Base-by-base conservation (phyloP, 53 echinoderm and acorn worm species). In the Hippasteria phrygiana region DNA sequence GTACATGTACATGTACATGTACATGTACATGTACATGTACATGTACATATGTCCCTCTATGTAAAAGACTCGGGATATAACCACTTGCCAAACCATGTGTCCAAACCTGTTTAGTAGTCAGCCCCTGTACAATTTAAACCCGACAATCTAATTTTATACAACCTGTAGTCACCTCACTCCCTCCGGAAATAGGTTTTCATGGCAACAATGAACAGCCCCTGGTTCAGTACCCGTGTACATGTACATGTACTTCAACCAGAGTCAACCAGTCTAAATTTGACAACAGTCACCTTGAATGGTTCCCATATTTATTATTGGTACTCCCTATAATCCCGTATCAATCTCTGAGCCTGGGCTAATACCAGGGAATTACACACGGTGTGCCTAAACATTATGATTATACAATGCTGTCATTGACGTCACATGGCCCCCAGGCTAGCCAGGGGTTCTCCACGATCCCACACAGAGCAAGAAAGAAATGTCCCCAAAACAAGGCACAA, bases 381-480 rank as follows among this genome's bases (percentile, higher is more conserved):
- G 26, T 43, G 62, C 63, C 17, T 54, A 78, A 56, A 59, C 78
- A 78, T 78, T 39, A 55, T 8, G 65, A 78, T 78, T 39, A 55
- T 8, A 82, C 63, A 48, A 51, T 51, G 20, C 27, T 16, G 48
- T 20, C 14, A 66, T 82, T 82, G 82, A 82, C 66, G 82, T 82
- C 82, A 82, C 82, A 8, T 82, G 43, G 59, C 66, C 66, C 8
- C 31, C 20, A 66, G 82, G 82, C 73, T 29, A 13, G 82, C 82
- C 63, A 43, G 8, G 8, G 64, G 82, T 66, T 31, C 82, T 20
- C 66, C 82, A 82, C 82, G 82, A 82, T 63, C 82, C 82, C 16
- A 11, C 4, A 20, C 32, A 63, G 34, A 67, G 69, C 69, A 32
- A 39, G 32, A 62, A 35, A 55, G n/a, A 62, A 37, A 74, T n/a